Evolutionary conservation across 2,797 vertebrate species (phyloP).

Genomic region (Tenualosa thibaudeaui): DNA sequence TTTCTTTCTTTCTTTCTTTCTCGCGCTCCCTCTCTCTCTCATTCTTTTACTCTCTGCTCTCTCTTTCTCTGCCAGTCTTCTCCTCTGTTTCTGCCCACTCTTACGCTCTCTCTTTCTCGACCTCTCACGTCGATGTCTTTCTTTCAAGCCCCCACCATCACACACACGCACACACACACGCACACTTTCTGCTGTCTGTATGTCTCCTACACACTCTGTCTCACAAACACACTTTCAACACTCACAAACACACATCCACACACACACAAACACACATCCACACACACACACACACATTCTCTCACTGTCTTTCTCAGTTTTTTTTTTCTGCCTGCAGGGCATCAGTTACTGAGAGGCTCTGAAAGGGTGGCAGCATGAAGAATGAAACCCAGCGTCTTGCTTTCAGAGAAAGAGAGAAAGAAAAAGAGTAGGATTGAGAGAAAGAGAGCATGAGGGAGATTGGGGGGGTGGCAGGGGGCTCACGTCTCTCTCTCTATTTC

Average conservation of each 20-base stretch:
- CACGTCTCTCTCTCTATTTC: slow-evolving; percentile 1
- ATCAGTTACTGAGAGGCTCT: slow-evolving; percentile 42
- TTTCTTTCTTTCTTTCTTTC: neutral
- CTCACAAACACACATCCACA: neutral
- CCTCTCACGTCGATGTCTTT: no score
- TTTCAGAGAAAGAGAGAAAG: slow-evolving; percentile 59
- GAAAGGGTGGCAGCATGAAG: slow-evolving; percentile 51
- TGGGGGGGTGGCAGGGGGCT: neutral
- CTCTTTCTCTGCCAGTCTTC: neutral
- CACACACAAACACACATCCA: neutral
- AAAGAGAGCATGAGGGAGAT: neutral
- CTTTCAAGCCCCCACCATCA: neutral
- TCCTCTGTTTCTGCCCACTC: neutral
- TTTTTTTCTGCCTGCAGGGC: slow-evolving; percentile 27
- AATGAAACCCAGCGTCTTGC: slow-evolving; percentile 48
- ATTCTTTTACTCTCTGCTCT: neutral
- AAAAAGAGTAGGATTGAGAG: slow-evolving; percentile 9
- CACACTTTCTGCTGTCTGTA: neutral
- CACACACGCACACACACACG: no score
- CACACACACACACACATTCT: neutral
- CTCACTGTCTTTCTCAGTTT: slow-evolving; percentile 3
- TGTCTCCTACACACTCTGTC: neutral
- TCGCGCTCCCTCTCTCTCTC: no score
- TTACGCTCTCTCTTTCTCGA: neutral
- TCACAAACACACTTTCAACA: neutral